Conservation (phyloP, 2,888 invertebrate genomes). For the Drosophila multiciliata region DNA sequence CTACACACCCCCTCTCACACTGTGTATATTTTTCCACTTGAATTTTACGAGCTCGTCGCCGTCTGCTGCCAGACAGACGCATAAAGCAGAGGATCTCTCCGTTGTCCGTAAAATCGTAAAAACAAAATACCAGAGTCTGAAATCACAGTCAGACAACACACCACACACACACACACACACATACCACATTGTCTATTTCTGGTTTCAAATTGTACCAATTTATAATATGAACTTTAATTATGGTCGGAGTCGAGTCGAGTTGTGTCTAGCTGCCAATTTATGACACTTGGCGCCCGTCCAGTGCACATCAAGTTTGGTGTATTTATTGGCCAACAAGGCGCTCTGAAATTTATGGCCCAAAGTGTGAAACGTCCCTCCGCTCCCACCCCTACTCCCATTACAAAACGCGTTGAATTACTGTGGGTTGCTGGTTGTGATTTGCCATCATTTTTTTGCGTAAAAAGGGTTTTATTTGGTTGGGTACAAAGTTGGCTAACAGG, state of each 20-base stretch:
- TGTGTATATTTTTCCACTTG: constrained; percentile 13
- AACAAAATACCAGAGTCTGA: constrained; percentile 35
- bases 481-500: neutral
- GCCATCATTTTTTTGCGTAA: constrained; percentile 12
- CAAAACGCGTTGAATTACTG: constrained; percentile 77
- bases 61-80: constrained; percentile 63
- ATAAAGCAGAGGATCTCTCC: constrained; percentile 67
- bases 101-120: constrained; percentile 65
- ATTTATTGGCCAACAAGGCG: constrained; percentile 77
- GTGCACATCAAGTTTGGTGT: constrained; percentile 54
- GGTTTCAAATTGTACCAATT: constrained; percentile 38
- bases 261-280: constrained; percentile 56
- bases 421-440: constrained; percentile 73
- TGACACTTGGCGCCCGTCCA: constrained; percentile 68
- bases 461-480: neutral
- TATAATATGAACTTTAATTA: constrained; percentile 67
- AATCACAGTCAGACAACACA: constrained; percentile 35
- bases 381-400: neutral
- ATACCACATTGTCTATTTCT: constrained; percentile 9
- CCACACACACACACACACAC: neutral
- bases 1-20: no score
- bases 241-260: constrained; percentile 9
- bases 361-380: constrained; percentile 46
- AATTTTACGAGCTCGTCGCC: constrained; percentile 62
- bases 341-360: constrained; percentile 61